Evolutionary conservation across 2,113 vertebrate species (phyloP), one percentile per base, ranked within the genome.

Genomic region (Oreotrochilus melanogaster): DNA sequence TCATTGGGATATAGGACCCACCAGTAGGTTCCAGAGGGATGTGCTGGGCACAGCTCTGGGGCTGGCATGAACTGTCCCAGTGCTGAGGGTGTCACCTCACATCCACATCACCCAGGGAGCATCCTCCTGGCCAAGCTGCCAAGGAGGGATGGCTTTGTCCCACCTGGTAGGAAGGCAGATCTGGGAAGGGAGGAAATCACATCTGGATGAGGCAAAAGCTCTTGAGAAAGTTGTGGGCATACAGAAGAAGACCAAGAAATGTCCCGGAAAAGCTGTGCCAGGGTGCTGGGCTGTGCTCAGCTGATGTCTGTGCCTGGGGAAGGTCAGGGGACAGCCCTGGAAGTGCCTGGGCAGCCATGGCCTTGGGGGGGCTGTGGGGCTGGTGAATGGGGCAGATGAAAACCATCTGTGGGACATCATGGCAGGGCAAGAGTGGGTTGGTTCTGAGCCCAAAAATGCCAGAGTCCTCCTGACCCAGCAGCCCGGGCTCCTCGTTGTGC

Each of bases 401-500:
- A 10, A 23, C 0, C 8, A 31, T 47, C 27, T 31, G 1, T 7
- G 14, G 1, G 48, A 23, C 10, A 7, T 2, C 11, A 4, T 39
- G 39, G 39, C 39, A 39, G 39, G 39, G 39, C 39, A 39, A 39
- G 39, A 39, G 39, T 39, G 39, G 39, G 11, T 39, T 39, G 39
- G 39, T 39, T 39, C 39, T 4, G 1, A 28, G 23, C 43, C 24
- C 7, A 3, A 33, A 11, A 19, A 9, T 0, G 54, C 2, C 74
- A 85, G 89, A n/a, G 61, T 9, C 24, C 73, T 31, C 11, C 33
- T 2, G 14, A 3, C 16, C 37, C 43, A 24, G 19, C 24, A 31
- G 1, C 15, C n/a, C 4, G 0, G 5, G 30, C 0, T 19, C 37
- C 30, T 31, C 1, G 0, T 0, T 13, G 24, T 14, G 58, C 6